Percentiles rank a stretch among this genome's conserved stretches.
These are phyloP conservation scores for Lasiommata megera DNA, from an alignment of 2,888 invertebrate species.

Conservation along the genomic window DNA sequence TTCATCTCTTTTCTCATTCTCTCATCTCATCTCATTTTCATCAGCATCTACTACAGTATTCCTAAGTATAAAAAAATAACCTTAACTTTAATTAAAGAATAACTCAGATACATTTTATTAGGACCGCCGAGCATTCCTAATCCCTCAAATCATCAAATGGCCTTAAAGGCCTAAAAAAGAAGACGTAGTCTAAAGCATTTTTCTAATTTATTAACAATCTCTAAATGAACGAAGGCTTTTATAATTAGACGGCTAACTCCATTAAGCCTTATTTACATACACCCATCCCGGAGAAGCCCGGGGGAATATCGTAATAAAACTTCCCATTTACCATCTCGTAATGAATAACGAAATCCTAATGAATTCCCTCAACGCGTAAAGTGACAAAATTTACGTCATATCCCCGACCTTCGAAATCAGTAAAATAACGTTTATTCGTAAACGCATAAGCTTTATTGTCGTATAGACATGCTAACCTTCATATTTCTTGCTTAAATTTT, in stretches of 20 bases:
- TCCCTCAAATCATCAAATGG: no score
- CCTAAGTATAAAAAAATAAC: no score
- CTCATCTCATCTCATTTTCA: no score
- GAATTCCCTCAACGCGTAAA: slow-evolving; percentile 23
- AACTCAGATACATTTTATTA: no score
- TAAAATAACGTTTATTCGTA: slow-evolving; percentile 3
- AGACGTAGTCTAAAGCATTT: background rate
- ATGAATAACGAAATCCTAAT: slow-evolving; percentile 35
- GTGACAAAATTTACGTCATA: slow-evolving; percentile 9
- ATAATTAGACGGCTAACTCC: slow-evolving; percentile 24
- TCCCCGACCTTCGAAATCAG: background rate
- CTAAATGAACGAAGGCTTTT: slow-evolving; percentile 20
- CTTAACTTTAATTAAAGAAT: no score
- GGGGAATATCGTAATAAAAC: slow-evolving; percentile 36
- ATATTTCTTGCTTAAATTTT: background rate
- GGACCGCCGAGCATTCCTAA: no score
- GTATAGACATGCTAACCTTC: background rate
- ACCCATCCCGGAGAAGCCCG: slow-evolving; percentile 20
- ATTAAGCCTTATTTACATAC: slow-evolving; percentile 29
- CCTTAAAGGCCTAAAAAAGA: slow-evolving; percentile 5
- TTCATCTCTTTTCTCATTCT: no score
- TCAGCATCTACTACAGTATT: no score
- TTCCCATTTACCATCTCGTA: slow-evolving; percentile 30
- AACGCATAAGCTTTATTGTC: background rate
- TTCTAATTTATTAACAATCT: slow-evolving; percentile 19